Percentiles rank a stretch among this genome's conserved stretches.
Conservation (phyloP, 1,140 invertebrate species). For the Drosophila ogumai region DNA sequence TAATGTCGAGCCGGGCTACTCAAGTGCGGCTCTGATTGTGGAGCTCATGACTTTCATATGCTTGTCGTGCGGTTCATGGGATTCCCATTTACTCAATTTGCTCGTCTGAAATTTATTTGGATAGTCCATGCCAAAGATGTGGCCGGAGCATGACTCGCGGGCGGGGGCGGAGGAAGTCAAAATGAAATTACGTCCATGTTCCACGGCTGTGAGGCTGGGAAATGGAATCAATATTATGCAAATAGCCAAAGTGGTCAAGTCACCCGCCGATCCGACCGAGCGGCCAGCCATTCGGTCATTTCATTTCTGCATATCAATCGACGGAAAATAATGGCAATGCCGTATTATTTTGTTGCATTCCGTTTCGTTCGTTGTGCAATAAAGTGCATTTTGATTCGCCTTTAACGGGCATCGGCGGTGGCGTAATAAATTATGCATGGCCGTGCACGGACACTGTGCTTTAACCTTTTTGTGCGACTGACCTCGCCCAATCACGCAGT, state of each 20-base stretch:
- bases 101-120: slow-evolving; percentile 67
- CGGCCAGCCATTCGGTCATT: slow-evolving; percentile 10
- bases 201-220: slow-evolving; percentile 22
- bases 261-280: background rate
- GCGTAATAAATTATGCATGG: slow-evolving; percentile 62
- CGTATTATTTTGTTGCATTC: slow-evolving; percentile 63
- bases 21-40: slow-evolving; percentile 39
- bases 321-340: slow-evolving; percentile 54
- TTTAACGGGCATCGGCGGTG: slow-evolving; percentile 48
- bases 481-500: background rate
- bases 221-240: slow-evolving; percentile 78
- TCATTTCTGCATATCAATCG: slow-evolving; percentile 59
- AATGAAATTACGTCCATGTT: slow-evolving; percentile 44
- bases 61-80: slow-evolving; percentile 35
- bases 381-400: slow-evolving; percentile 72
- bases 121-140: slow-evolving; percentile 42
- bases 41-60: slow-evolving; percentile 56
- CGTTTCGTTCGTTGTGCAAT: slow-evolving; percentile 47
- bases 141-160: slow-evolving; percentile 1
- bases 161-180: slow-evolving; percentile 28
- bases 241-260: slow-evolving; percentile 56
- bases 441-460: slow-evolving; percentile 33
- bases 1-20: slow-evolving; percentile 29
- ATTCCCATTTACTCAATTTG: slow-evolving; percentile 59
- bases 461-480: slow-evolving; percentile 23